phyloP scores from a whole-genome alignment of 2,888 invertebrate genomes.

The Rotaria magnacalcarata region DNA sequence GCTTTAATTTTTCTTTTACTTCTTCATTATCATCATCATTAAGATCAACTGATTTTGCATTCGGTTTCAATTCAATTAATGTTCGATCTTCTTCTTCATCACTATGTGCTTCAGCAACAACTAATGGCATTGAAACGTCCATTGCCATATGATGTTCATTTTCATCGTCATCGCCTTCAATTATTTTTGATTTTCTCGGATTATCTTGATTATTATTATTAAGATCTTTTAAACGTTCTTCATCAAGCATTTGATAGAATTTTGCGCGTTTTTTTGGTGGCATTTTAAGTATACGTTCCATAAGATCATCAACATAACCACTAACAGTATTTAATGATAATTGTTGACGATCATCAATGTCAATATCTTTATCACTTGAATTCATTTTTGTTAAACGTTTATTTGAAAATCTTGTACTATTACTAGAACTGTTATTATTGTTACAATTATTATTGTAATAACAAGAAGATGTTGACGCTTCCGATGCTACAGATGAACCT shows the following conservation, averaged over 20 bases:
- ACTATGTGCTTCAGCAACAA: background rate
- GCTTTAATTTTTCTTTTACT: background rate
- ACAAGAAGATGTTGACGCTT: background rate
- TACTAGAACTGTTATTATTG: background rate
- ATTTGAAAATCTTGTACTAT: background rate
- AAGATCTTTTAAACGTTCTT: conserved; percentile 35
- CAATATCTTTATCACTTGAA: background rate
- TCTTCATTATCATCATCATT: background rate
- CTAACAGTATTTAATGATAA: background rate
- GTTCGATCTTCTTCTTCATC: conserved; percentile 30
- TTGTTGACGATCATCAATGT: background rate
- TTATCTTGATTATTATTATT: conserved; percentile 10
- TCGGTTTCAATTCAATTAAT: conserved; percentile 2
- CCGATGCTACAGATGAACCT: background rate
- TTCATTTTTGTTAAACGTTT: background rate
- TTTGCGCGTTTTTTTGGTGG: conserved; percentile 35
- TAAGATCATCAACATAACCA: conserved; percentile 31
- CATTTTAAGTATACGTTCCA: conserved; percentile 31
- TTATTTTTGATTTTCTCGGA: background rate
- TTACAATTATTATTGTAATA: background rate
- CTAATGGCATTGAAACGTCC: background rate
- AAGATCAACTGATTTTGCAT: background rate
- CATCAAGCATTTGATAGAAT: conserved; percentile 31
- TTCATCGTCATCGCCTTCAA: background rate
- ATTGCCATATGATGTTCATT: background rate